Conservation (phyloP, 2,888 invertebrate species). For the Furcula furcula region DNA sequence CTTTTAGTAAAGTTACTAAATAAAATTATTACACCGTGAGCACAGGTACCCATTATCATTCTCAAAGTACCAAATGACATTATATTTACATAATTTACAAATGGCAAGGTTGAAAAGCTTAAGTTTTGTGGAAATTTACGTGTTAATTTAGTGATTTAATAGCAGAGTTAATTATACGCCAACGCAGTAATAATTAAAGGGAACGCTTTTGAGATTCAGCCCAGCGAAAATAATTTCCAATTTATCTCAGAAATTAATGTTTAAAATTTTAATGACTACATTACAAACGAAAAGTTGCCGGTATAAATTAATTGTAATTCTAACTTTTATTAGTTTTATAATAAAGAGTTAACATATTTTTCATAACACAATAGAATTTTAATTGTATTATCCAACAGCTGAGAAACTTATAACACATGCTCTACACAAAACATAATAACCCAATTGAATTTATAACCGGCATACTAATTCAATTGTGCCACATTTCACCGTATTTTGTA, state of each 20-base stretch:
- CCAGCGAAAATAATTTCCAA: slow-evolving; percentile 13
- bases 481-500: too few species aligned
- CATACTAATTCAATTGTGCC: too few species aligned
- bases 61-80: neutral
- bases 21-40: neutral
- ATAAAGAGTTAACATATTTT: neutral
- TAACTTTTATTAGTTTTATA: neutral
- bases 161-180: slow-evolving; percentile 16
- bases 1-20: neutral
- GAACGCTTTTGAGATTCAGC: slow-evolving; percentile 5
- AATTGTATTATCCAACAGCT: too few species aligned
- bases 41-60: neutral
- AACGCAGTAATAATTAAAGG: slow-evolving; percentile 12
- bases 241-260: slow-evolving; percentile 13
- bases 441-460: too few species aligned
- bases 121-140: slow-evolving; percentile 9
- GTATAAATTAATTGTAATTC: neutral
- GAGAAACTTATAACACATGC: too few species aligned
- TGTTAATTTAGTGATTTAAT: slow-evolving; percentile 17
- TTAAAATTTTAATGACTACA: slow-evolving; percentile 11
- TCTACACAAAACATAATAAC: too few species aligned
- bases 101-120: neutral
- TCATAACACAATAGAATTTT: neutral
- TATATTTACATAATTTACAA: slow-evolving; percentile 3
- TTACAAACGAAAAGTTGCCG: slow-evolving; percentile 5